Base-by-base conservation (phyloP, 2,797 vertebrate species). In the Amazona finschi region DNA sequence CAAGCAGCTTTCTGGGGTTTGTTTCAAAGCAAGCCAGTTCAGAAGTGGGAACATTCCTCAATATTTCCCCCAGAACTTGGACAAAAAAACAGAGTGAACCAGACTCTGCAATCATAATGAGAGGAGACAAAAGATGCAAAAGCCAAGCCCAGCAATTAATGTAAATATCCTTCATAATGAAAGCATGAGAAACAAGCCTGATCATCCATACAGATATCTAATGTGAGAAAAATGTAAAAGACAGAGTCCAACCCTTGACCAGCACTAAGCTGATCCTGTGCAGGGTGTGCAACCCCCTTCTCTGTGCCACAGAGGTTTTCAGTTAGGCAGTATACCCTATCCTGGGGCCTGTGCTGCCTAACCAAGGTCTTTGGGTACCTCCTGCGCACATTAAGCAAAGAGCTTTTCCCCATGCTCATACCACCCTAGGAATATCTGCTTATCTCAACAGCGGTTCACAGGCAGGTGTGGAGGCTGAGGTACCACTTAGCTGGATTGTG, bases 1-100 rank as follows among this genome's bases (percentile, higher is more conserved):
- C 1, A 0, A 49, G 46, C 0, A 0, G 9, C 24, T 82, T 38
- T 50, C 46, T 53, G n/a, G 16, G 30, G 12, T 15, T 1, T 53
- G 16, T 47, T 89, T 62, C 46, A 69, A 76, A 79, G 30, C 19
- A n/a, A 70, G 12, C 6, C 39, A 33, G 22, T 18, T 70, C 53
- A 76, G 61, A 80, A 60, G 6, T 4, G 12, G 15, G 15, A 85
- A 20, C 2, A 2, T 60, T 52, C 15, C 44, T 81, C 44, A 61
- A 2, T 55, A 50, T 62, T 81, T 27, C 27, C 13, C n/a, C 0
- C 0, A 4, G 20, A 75, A 91, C 39, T 0, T 1, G 9, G 33
- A 16, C 0, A 1, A 41, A 90, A 90, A 52, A 44, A 5, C 27
- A 31, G 31, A 49, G 6, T 27, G 19, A 90, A 60, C 33, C 31